These are phyloP conservation scores for Megaceryle torquata DNA, from an alignment of 2,113 vertebrate species.

Conservation along the genomic window DNA sequence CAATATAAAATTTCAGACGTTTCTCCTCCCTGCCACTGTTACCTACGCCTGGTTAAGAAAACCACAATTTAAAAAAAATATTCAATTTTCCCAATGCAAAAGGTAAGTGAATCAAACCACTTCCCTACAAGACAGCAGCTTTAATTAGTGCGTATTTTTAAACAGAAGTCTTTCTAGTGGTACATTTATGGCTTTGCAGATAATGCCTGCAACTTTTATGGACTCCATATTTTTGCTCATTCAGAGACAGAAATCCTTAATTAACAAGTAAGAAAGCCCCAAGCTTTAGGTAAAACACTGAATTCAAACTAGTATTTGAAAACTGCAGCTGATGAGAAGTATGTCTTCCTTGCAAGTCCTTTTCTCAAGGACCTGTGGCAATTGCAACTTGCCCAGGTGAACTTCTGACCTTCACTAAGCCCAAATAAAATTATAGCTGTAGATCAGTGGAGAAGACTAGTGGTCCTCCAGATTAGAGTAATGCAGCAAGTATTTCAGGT, in stretches of 20 bases:
- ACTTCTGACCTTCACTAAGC: not conserved
- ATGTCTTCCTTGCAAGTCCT: not conserved
- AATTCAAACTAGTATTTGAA: not conserved
- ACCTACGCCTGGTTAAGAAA: not conserved
- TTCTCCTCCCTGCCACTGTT: not conserved
- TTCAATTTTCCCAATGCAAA: not conserved
- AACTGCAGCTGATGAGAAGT: not conserved
- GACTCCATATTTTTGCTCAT: not conserved
- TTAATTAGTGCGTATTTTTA: not conserved
- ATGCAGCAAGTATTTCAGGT: not conserved
- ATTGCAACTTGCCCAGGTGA: not conserved
- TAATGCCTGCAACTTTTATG: not conserved
- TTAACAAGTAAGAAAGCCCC: not conserved
- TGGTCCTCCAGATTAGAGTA: not conserved
- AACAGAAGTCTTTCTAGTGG: not conserved
- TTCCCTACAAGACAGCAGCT: not conserved
- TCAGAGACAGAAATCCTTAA: not conserved
- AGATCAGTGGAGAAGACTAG: not conserved
- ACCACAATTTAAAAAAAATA: not conserved
- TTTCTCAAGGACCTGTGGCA: not conserved
- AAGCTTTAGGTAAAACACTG: not conserved
- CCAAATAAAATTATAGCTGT: not conserved
- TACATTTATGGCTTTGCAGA: not conserved
- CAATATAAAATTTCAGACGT: not conserved
- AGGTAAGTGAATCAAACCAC: not conserved